phyloP scores from a whole-genome alignment of 2,113 vertebrate genomes.

The Myrmecobius fasciatus region DNA sequence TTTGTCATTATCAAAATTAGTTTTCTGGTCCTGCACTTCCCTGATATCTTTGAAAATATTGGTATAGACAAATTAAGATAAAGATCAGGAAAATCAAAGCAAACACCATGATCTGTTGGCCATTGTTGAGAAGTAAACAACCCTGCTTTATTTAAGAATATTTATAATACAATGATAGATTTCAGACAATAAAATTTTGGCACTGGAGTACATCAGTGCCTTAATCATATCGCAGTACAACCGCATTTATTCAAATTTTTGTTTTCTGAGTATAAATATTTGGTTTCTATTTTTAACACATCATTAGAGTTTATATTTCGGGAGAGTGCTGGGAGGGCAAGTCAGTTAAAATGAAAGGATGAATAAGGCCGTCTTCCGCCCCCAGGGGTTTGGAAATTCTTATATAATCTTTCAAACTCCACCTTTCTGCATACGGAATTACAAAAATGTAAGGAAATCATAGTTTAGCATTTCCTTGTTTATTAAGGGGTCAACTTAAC shows the following conservation, averaged over 20 bases:
- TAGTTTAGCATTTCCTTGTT: background rate
- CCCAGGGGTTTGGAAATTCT: background rate
- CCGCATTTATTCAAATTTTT: slow-evolving; percentile 18
- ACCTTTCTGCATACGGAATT: background rate
- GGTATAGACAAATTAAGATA: slow-evolving; percentile 18
- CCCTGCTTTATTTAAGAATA: background rate
- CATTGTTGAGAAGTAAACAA: background rate
- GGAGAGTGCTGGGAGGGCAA: background rate
- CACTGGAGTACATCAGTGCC: background rate
- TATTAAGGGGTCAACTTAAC: background rate
- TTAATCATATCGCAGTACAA: slow-evolving; percentile 55
- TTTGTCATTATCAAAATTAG: background rate
- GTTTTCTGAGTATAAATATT: slow-evolving; percentile 56
- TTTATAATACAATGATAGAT: slow-evolving; percentile 43
- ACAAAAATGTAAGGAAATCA: slow-evolving; percentile 1
- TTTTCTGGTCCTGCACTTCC: background rate
- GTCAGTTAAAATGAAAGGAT: background rate
- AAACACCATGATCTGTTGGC: background rate
- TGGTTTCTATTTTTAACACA: slow-evolving; percentile 35
- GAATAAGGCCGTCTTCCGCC: background rate
- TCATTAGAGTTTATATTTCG: slow-evolving; percentile 39
- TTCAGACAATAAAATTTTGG: slow-evolving; percentile 41
- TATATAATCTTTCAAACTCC: background rate
- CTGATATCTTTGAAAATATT: slow-evolving; percentile 18
- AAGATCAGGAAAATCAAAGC: slow-evolving; percentile 27